Base-by-base conservation (phyloP, 2,797 vertebrate species). In the Tamandua tetradactyla region DNA sequence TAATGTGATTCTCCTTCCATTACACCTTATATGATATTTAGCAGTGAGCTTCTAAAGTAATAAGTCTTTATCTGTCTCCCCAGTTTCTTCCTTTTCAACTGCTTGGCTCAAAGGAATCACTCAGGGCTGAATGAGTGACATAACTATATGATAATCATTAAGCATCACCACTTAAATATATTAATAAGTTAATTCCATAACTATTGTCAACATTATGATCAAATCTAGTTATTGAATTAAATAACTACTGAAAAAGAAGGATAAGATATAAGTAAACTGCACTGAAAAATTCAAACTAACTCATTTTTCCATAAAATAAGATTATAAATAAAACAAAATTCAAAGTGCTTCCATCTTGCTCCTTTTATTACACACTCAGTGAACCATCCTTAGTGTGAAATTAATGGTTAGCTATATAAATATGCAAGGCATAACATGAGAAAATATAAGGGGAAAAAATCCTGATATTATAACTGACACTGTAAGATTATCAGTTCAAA, bases 261-360 rank as follows among this genome's bases (percentile, higher is more conserved):
- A 37, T 1, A 78, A 69, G 30, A 88, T 88, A 47, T 69, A 92
- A 91, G 7, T 75, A 72, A 71, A 18, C 62, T 91, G 8, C 44
- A 78, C 91, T 82, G 25, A 78, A 92, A 89, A 94, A 42, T 81
- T 68, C 42, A 91, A 95, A 85, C 15, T 62, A n/a, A n/a, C n/a
- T n/a, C 59, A 84, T 20, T 75, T 92, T 93, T 89, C 52, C 78
- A 88, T 40, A 81, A 91, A 95, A 83, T 71, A 71, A 42, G 61
- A 37, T 81, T 94, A 82, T 64, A 96, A 94, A 88, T 78, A 37
- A 95, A 89, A 95, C 69, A 91, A 90, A 88, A 94, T 91, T 78
- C 85, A 94, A 66, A 90, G 25, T 95, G 66, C 64, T 95, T 97
- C 64, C 66, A 78, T 93, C 79, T 85, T 97, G 85, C 17, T 94